Percentiles rank a stretch among this genome's conserved stretches.
Evolutionary conservation across 1,140 invertebrate species (phyloP).

Genomic region (Caerostris darwini): DNA sequence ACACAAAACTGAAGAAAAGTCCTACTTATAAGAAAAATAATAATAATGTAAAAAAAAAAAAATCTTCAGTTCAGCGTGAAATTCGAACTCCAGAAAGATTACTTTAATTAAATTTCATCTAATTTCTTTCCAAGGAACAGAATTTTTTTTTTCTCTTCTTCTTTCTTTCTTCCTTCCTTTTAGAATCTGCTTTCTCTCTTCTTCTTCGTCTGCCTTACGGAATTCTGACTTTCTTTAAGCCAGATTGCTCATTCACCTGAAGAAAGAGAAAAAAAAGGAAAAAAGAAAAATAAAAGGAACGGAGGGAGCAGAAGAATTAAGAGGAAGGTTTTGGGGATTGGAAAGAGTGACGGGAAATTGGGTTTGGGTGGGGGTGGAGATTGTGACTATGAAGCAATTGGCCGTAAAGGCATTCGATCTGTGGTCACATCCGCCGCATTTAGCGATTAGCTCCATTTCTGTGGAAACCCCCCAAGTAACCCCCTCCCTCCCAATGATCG

Average conservation of each 20-base stretch:
- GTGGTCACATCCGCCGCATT: not conserved
- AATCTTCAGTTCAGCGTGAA: not conserved
- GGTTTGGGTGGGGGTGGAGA: too few species aligned
- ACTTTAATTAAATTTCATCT: constrained; percentile 58
- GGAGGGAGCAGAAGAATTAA: not conserved
- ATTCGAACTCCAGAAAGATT: constrained; percentile 33
- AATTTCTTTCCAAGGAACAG: not conserved
- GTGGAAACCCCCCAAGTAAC: not conserved
- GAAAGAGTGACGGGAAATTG: too few species aligned
- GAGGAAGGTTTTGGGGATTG: not conserved
- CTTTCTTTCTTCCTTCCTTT: too few species aligned
- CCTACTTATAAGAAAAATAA: too few species aligned
- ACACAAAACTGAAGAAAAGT: too few species aligned
- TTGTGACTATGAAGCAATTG: not conserved
- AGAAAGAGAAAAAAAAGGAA: not conserved
- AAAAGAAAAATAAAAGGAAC: not conserved
- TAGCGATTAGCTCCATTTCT: not conserved
- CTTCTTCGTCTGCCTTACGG: too few species aligned
- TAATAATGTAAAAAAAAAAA: not conserved
- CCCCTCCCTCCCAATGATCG: not conserved
- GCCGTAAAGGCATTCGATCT: not conserved
- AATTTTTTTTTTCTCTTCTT: not conserved
- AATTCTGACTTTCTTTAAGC: not conserved
- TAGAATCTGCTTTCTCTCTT: not conserved
- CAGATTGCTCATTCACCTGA: not conserved